Conservation (phyloP, 2,888 invertebrate species). For the Lepas anatifera region DNA sequence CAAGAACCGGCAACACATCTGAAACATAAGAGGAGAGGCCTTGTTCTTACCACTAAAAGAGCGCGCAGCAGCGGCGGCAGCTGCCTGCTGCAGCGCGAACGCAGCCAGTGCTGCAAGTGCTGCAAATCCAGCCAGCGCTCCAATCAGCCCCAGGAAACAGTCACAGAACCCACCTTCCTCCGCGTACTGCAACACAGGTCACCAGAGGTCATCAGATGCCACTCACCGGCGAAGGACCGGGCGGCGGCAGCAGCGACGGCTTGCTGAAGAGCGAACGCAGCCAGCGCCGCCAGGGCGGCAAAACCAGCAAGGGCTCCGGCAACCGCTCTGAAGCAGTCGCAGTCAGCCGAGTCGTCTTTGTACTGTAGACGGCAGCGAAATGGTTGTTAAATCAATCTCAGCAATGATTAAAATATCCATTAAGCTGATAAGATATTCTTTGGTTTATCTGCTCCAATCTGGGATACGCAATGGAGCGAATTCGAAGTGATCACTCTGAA, state of each 20-base stretch:
- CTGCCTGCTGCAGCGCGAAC: conserved; percentile 4
- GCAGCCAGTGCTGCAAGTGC: background rate
- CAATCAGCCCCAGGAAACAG: conserved; percentile 5
- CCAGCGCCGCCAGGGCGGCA: background rate
- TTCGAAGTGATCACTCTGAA: too few species aligned
- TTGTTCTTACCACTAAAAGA: too few species aligned
- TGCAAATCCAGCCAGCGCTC: background rate
- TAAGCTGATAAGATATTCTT: too few species aligned
- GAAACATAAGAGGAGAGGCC: too few species aligned
- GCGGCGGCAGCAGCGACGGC: background rate
- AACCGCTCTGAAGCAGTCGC: background rate
- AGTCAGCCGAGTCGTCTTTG: background rate
- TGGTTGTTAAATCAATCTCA: too few species aligned
- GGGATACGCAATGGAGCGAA: too few species aligned
- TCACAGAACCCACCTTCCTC: background rate
- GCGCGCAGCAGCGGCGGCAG: background rate
- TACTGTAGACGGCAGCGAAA: background rate
- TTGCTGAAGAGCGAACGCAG: background rate
- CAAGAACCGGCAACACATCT: too few species aligned
- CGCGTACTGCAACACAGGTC: background rate
- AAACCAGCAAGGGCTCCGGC: background rate
- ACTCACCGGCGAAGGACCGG: background rate
- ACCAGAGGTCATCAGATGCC: background rate
- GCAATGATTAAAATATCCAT: too few species aligned
- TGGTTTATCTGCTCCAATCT: too few species aligned